A percentile compares a stretch with the other conserved stretches of the same genome.
Conservation (phyloP, 2,888 invertebrate genomes). For the Malachius bipustulatus region DNA sequence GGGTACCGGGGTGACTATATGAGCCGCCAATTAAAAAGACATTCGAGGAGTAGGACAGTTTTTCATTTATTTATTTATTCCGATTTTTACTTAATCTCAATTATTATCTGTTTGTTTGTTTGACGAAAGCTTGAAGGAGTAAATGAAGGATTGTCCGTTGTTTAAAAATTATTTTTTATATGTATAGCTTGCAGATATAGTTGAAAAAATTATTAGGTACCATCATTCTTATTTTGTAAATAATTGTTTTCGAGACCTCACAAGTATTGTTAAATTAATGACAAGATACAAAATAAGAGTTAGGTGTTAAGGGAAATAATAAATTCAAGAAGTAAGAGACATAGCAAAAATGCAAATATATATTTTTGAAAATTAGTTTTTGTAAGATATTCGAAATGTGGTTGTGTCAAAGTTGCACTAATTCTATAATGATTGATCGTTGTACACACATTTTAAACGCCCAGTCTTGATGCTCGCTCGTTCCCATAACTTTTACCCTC, state of each 20-base stretch:
- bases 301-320: background rate
- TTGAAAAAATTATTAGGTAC: no score
- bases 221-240: background rate
- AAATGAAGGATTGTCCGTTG: no score
- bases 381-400: slow-evolving; percentile 26
- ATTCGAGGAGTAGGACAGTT: background rate
- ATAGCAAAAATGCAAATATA: slow-evolving; percentile 23
- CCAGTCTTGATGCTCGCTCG: no score
- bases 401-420: slow-evolving; percentile 26
- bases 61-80: background rate
- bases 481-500: no score
- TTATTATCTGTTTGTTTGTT: background rate
- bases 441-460: no score
- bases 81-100: no score
- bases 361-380: slow-evolving; percentile 35
- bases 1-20: slow-evolving; percentile 11
- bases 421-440: slow-evolving; percentile 13
- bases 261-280: no score
- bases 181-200: no score
- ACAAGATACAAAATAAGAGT: no score
- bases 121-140: no score
- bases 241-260: background rate
- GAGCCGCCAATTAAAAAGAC: slow-evolving; percentile 7
- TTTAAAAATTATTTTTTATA: no score
- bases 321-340: slow-evolving; percentile 17